A percentile compares a stretch with the other conserved stretches of the same genome.
phyloP scores from a whole-genome alignment of 30 jellyfish, hydroid and myxozoan genomes.

The Aurelia aurita region DNA sequence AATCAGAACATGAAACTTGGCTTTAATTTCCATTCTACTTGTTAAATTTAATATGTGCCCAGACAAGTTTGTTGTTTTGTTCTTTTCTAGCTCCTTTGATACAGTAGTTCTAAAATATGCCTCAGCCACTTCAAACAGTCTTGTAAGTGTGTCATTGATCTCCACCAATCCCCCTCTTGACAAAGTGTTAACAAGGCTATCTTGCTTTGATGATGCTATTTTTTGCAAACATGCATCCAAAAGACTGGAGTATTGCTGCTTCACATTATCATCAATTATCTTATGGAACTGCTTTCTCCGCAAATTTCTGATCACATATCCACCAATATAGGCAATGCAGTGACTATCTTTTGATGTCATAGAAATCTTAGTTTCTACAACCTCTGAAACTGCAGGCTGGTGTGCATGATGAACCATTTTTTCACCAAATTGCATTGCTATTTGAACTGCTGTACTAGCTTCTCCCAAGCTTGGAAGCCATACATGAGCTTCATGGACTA shows the following conservation, averaged over 20 bases:
- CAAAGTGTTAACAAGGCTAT: slow-evolving; percentile 61
- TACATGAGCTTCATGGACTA: slow-evolving; percentile 5
- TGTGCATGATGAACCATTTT: slow-evolving; percentile 54
- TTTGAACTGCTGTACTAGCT: slow-evolving; percentile 48
- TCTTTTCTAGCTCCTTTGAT: slow-evolving; percentile 11
- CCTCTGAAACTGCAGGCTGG: slow-evolving; percentile 38
- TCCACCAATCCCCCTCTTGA: slow-evolving; percentile 59
- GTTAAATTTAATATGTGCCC: slow-evolving; percentile 48
- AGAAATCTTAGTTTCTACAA: background rate
- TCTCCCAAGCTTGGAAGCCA: slow-evolving; percentile 49
- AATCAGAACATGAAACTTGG: slow-evolving; percentile 58
- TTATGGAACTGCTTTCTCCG: slow-evolving; percentile 43
- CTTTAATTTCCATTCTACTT: slow-evolving; percentile 40
- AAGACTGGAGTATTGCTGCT: slow-evolving; percentile 58
- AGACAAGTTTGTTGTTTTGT: slow-evolving; percentile 38
- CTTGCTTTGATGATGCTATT: slow-evolving; percentile 37
- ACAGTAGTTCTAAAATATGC: slow-evolving; percentile 27
- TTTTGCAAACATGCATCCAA: slow-evolving; percentile 59
- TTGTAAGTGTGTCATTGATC: slow-evolving; percentile 45
- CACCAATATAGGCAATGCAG: slow-evolving; percentile 45
- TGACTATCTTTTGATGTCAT: slow-evolving; percentile 39
- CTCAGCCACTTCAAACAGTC: slow-evolving; percentile 44
- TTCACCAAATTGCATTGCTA: slow-evolving; percentile 42
- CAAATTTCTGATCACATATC: slow-evolving; percentile 43
- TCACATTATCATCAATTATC: slow-evolving; percentile 50